phyloP scores from a whole-genome alignment of 2,797 vertebrate species.

The Rhinogobio ventralis region DNA sequence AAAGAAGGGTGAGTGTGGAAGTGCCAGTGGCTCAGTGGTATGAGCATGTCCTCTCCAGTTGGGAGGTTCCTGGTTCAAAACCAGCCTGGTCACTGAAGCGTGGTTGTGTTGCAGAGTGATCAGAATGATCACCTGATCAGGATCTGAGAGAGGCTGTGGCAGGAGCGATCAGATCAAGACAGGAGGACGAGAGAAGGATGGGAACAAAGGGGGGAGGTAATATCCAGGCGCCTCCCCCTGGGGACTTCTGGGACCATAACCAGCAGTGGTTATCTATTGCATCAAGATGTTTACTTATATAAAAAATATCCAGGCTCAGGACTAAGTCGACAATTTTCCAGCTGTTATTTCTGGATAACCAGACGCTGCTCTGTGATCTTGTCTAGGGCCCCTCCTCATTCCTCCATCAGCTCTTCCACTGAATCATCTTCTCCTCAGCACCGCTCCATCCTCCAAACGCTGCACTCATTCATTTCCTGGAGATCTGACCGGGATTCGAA shows the following conservation, averaged over 20 bases:
- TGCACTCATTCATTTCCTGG: no score
- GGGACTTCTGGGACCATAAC: neutral
- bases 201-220: neutral
- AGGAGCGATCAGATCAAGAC: no score
- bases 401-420: no score
- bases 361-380: fast-evolving
- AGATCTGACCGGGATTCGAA: no score
- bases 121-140: neutral
- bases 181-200: fast-evolving
- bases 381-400: fast-evolving
- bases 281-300: fast-evolving
- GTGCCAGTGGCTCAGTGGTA: neutral
- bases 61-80: neutral
- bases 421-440: neutral
- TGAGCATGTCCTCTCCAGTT: neutral
- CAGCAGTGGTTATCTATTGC: fast-evolving
- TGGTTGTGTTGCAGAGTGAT: no score
- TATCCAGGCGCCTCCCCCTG: neutral
- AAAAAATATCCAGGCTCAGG: neutral
- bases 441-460: fast-evolving
- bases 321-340: neutral
- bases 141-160: no score
- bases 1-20: fast-evolving
- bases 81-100: neutral
- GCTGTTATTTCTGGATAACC: fast-evolving